Percentiles rank a stretch among this genome's conserved stretches.
Evolutionary conservation across 2,113 vertebrate genomes (phyloP).

Genomic region (Podarcis muralis): DNA sequence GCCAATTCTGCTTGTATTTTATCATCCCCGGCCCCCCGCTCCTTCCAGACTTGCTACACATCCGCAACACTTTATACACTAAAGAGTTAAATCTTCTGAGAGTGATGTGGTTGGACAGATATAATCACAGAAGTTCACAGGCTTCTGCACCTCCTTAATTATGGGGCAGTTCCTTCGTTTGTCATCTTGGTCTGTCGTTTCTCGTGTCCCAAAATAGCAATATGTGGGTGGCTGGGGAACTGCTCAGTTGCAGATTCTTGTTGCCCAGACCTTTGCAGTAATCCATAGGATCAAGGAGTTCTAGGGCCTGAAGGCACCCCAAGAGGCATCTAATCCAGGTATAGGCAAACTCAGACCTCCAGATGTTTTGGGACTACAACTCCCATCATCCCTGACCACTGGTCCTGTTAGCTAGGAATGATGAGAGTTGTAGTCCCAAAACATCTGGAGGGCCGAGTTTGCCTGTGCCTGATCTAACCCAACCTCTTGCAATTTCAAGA

Average conservation of each 20-base stretch:
- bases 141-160: no score
- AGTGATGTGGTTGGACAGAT: background rate
- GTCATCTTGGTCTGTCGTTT: constrained; percentile 61
- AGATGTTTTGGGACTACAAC: no score
- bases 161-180: constrained; percentile 52
- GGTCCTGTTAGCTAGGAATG: no score
- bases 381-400: no score
- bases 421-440: no score
- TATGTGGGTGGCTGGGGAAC: background rate
- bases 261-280: background rate
- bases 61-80: background rate
- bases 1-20: constrained; percentile 14
- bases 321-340: no score
- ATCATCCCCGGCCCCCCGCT: constrained; percentile 27
- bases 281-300: background rate
- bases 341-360: no score
- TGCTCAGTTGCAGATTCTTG: background rate
- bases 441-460: no score
- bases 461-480: no score
- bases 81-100: background rate
- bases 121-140: background rate
- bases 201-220: constrained; percentile 58
- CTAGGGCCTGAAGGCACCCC: no score
- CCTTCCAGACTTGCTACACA: background rate
- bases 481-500: no score